Percentiles rank a stretch among this genome's conserved stretches.
These are phyloP conservation scores for Sternarchorhynchus goeldii DNA, from an alignment of 2,797 vertebrate species.

Conservation along the genomic window DNA sequence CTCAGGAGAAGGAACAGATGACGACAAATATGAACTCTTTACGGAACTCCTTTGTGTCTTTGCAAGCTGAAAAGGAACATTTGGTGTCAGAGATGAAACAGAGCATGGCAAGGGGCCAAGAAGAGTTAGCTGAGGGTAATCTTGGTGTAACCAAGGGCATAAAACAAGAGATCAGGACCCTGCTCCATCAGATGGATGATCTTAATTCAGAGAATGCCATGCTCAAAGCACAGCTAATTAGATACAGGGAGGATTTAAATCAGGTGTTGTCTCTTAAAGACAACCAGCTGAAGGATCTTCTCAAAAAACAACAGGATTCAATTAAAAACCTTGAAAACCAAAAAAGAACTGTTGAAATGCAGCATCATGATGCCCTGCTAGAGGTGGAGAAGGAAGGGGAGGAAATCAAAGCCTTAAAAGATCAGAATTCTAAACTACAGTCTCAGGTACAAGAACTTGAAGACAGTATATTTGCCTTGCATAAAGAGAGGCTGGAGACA, in stretches of 20 bases:
- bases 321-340: slow-evolving; percentile 83
- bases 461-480: slow-evolving; percentile 53
- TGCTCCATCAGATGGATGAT: slow-evolving; percentile 85
- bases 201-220: slow-evolving; percentile 91
- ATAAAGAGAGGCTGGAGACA: slow-evolving; percentile 52
- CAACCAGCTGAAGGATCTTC: slow-evolving; percentile 84
- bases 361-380: slow-evolving; percentile 66
- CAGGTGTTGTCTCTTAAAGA: slow-evolving; percentile 88
- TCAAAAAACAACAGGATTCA: slow-evolving; percentile 83
- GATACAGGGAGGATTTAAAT: slow-evolving; percentile 88
- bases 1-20: slow-evolving; percentile 75
- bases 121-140: slow-evolving; percentile 67
- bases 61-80: slow-evolving; percentile 82
- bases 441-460: slow-evolving; percentile 62
- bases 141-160: slow-evolving; percentile 71
- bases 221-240: slow-evolving; percentile 86
- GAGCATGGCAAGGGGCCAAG: slow-evolving; percentile 65
- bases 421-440: slow-evolving; percentile 59
- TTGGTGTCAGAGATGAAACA: slow-evolving; percentile 76
- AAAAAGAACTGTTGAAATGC: slow-evolving; percentile 74
- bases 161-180: slow-evolving; percentile 79
- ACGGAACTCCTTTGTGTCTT: slow-evolving; percentile 80
- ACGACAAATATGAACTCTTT: slow-evolving; percentile 75
- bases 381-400: slow-evolving; percentile 69
- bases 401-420: slow-evolving; percentile 56